phyloP scores from a whole-genome alignment of 2,888 invertebrate species.

The Watsonalla binaria region DNA sequence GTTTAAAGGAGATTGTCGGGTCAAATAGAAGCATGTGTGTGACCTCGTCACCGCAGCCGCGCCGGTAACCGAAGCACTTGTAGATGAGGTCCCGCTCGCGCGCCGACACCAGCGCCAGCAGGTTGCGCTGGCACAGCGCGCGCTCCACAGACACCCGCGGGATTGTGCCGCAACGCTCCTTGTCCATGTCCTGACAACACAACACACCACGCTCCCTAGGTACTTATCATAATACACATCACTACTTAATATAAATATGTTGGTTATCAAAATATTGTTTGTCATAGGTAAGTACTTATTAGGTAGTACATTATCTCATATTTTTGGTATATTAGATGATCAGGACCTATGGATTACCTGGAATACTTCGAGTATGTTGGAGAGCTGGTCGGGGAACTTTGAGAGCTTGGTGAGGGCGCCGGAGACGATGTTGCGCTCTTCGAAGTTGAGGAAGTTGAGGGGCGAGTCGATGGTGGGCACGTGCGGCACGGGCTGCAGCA shows the following conservation, averaged over 20 bases:
- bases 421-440: slow-evolving; percentile 82
- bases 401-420: slow-evolving; percentile 83
- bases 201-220: background rate
- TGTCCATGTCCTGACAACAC: slow-evolving; percentile 82
- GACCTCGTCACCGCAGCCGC: slow-evolving; percentile 75
- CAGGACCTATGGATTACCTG: slow-evolving; percentile 51
- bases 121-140: slow-evolving; percentile 80
- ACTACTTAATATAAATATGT: background rate
- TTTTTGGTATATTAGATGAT: too few species aligned
- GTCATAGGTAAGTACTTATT: background rate
- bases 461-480: slow-evolving; percentile 82
- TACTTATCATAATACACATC: background rate
- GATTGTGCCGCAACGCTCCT: slow-evolving; percentile 82
- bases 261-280: too few species aligned
- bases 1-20: too few species aligned
- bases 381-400: slow-evolving; percentile 81
- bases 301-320: background rate
- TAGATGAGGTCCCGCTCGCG: slow-evolving; percentile 84
- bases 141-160: slow-evolving; percentile 81
- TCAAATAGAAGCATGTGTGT: background rate
- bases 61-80: slow-evolving; percentile 85
- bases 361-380: slow-evolving; percentile 84
- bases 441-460: slow-evolving; percentile 83
- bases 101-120: slow-evolving; percentile 81
- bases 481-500: slow-evolving; percentile 83